Base-by-base conservation (phyloP, 2,888 invertebrate species). In the Drosophila greeni region DNA sequence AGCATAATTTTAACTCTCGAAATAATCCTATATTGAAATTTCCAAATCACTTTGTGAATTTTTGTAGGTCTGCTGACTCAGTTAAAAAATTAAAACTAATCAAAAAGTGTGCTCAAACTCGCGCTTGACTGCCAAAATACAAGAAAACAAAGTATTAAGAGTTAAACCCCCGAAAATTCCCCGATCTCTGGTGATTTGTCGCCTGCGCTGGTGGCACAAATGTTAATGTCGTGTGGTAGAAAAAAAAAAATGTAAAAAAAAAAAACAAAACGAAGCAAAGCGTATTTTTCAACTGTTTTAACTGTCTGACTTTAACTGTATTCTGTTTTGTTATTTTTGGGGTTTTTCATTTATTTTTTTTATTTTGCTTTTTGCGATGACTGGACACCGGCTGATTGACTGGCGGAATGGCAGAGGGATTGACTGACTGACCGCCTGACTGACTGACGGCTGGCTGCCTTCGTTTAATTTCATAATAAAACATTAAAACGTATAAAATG, bases 401-500 rank as follows among this genome's bases (percentile, higher is more conserved):
- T 43, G 56, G 31, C 55, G 37, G 45, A 26, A 34, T 47, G 43
- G 45, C 36, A 45, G 47, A 62, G 29, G 42, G 43, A 65, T 31
- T 40, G 48, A 66, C 36, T 48, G 54, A 40, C 45, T 33, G 55
- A 42, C 45, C 31, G 54, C 29, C 57, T 45, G n/a, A 3, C 20
- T 20, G 60, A 40, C 51, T 49, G 55, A 49, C 71, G 39, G 33
- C 61, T 40, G 20, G 43, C 53, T 66, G 64, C 64, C 72, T 62
- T 48, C 58, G 69, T 59, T 75, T 73, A 75, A 78, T 78, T 76
- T 76, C 72, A 78, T 76, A 76, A 76, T 78, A 76, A 75, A 75
- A 78, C 75, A 75, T 75, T 70, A 67, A 67, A 74, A 78, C 68
- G 75, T 78, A 76, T 76, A 75, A 75, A 76, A 75, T 75, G 70